A percentile compares a stretch with the other conserved stretches of the same genome.
These are phyloP conservation scores for Carcharodon carcharias DNA, from an alignment of 2,797 vertebrate species.

Conservation along the genomic window DNA sequence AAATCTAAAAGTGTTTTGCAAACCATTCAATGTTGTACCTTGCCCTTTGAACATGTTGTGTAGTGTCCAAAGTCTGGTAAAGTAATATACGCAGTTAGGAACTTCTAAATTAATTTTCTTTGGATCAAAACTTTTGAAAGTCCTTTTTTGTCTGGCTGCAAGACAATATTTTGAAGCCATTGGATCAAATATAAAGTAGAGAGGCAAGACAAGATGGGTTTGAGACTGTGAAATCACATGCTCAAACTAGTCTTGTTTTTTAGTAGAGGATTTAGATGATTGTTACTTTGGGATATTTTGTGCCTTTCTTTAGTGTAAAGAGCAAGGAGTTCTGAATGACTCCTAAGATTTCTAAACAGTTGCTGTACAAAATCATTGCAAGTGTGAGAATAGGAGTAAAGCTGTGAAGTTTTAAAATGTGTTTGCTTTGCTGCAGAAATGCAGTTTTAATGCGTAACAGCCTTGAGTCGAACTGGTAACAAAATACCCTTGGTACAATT, in stretches of 20 bases:
- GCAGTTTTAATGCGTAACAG: background rate
- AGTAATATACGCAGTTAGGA: background rate
- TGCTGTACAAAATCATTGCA: background rate
- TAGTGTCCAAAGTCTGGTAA: background rate
- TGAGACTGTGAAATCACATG: background rate
- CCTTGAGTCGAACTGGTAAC: background rate
- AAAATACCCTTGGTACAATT: background rate
- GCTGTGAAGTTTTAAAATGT: background rate
- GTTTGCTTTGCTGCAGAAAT: background rate
- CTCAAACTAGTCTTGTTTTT: background rate
- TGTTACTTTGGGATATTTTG: background rate
- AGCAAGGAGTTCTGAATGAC: too few species aligned
- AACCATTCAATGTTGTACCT: background rate
- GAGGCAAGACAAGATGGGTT: background rate
- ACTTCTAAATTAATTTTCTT: background rate
- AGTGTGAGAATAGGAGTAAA: background rate
- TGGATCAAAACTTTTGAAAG: background rate
- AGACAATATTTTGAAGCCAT: background rate
- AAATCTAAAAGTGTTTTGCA: background rate
- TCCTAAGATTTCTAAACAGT: background rate
- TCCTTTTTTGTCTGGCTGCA: background rate
- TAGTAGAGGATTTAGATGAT: background rate
- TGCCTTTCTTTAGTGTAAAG: background rate
- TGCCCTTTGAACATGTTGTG: background rate
- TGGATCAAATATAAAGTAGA: background rate